Percentiles rank a stretch among this genome's conserved stretches.
These are phyloP conservation scores for Drosophila santomea DNA, from an alignment of 1,140 invertebrate genomes.

Conservation along the genomic window DNA sequence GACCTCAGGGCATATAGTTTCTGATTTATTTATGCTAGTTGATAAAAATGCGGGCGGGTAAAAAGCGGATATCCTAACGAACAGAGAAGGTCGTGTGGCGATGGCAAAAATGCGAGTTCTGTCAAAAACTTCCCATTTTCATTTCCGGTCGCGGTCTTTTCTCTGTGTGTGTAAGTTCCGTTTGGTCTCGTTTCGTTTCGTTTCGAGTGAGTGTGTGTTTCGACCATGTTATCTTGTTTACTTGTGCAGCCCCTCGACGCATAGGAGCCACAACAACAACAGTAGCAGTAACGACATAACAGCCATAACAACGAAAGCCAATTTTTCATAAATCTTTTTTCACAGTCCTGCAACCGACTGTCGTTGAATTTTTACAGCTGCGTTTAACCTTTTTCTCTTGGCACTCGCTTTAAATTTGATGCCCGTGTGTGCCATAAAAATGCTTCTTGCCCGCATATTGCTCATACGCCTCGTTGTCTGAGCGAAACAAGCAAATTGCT, in stretches of 20 bases:
- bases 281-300: conserved; percentile 16
- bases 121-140: conserved; percentile 77
- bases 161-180: conserved; percentile 13
- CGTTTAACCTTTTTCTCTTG: conserved; percentile 76
- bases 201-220: conserved; percentile 21
- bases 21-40: conserved; percentile 58
- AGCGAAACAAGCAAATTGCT: conserved; percentile 58
- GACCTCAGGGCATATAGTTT: conserved; percentile 45
- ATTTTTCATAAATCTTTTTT: conserved; percentile 78
- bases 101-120: conserved; percentile 35
- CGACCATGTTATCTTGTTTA: conserved; percentile 69
- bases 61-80: conserved; percentile 43
- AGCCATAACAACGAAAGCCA: conserved; percentile 69
- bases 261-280: conserved; percentile 9
- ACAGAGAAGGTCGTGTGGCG: conserved; percentile 25
- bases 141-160: conserved; percentile 57
- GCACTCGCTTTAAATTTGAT: conserved; percentile 72
- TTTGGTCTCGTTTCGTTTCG: background rate
- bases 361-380: conserved; percentile 65
- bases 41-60: conserved; percentile 50
- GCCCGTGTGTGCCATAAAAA: conserved; percentile 72
- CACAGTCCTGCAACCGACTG: background rate
- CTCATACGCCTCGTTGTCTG: conserved; percentile 69
- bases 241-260: conserved; percentile 64
- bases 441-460: conserved; percentile 43